These are phyloP conservation scores for Heliothis peltigera DNA, from an alignment of 2,888 invertebrate genomes.

Conservation along the genomic window DNA sequence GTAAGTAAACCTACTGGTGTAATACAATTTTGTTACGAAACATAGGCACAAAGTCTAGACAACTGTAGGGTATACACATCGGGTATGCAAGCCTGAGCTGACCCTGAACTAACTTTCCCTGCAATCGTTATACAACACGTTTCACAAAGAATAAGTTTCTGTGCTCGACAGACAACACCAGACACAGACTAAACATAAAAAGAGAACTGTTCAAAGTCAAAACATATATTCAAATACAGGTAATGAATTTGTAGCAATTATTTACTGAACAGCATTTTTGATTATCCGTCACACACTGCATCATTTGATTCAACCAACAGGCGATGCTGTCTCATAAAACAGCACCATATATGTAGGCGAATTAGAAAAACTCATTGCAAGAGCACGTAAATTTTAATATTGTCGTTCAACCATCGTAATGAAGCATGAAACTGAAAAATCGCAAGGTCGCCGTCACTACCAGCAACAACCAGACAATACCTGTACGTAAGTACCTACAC, in stretches of 20 bases:
- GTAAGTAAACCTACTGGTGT: background rate
- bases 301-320: slow-evolving; percentile 20
- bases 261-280: slow-evolving; percentile 16
- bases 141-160: slow-evolving; percentile 32
- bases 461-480: slow-evolving; percentile 3
- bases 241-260: slow-evolving; percentile 7
- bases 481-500: slow-evolving; percentile 5
- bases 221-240: slow-evolving; percentile 33
- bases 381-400: slow-evolving; percentile 42
- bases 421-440: slow-evolving; percentile 57
- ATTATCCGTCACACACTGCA: slow-evolving; percentile 7
- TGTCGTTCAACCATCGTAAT: slow-evolving; percentile 38
- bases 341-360: slow-evolving; percentile 1
- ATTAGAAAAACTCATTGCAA: slow-evolving; percentile 41
- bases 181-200: slow-evolving; percentile 35
- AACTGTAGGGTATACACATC: slow-evolving; percentile 20
- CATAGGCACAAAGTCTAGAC: slow-evolving; percentile 15
- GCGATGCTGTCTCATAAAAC: slow-evolving; percentile 7
- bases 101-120: slow-evolving; percentile 58
- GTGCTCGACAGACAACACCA: slow-evolving; percentile 13
- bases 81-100: slow-evolving; percentile 20
- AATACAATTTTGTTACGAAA: background rate
- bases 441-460: slow-evolving; percentile 50
- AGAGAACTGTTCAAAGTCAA: slow-evolving; percentile 35
- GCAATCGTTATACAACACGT: slow-evolving; percentile 41